phyloP scores from a whole-genome alignment of 2,797 vertebrate species.

The Esox masquinongy region DNA sequence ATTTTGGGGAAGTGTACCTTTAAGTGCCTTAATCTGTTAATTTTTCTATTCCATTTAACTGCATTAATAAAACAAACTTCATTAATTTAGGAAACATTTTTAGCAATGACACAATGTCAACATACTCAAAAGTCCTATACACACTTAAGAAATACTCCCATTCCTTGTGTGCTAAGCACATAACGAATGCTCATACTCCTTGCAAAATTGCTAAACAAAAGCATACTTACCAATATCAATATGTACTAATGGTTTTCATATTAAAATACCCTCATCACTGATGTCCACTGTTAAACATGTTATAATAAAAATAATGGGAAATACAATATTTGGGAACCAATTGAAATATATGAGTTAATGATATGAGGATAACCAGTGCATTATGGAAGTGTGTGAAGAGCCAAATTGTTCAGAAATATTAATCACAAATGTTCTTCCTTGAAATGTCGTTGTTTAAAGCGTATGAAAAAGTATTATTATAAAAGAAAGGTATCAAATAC shows the following conservation, averaged over 20 bases:
- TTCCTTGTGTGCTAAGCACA: not conserved
- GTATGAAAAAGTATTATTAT: not conserved
- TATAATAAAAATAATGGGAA: conserved; percentile 46
- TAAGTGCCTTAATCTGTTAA: not conserved
- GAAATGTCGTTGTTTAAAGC: not conserved
- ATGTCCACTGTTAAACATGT: conserved; percentile 26
- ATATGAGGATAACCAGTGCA: conserved; percentile 26
- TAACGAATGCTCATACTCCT: not conserved
- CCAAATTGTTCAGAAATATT: not conserved
- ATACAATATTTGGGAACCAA: conserved; percentile 59
- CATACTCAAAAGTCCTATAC: not conserved
- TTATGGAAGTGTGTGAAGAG: not conserved
- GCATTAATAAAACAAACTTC: not conserved
- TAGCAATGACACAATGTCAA: not conserved
- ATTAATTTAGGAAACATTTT: not conserved
- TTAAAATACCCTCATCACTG: not conserved
- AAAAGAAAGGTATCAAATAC: not conserved
- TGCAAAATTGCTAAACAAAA: not conserved
- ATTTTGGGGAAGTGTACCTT: not conserved
- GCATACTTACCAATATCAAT: not conserved
- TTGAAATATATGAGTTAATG: conserved; percentile 68
- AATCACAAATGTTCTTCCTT: not conserved
- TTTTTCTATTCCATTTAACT: not conserved
- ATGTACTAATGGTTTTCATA: not conserved
- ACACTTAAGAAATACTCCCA: not conserved